Base-by-base conservation (phyloP, 2,113 vertebrate genomes). In the Macaca mulatta region DNA sequence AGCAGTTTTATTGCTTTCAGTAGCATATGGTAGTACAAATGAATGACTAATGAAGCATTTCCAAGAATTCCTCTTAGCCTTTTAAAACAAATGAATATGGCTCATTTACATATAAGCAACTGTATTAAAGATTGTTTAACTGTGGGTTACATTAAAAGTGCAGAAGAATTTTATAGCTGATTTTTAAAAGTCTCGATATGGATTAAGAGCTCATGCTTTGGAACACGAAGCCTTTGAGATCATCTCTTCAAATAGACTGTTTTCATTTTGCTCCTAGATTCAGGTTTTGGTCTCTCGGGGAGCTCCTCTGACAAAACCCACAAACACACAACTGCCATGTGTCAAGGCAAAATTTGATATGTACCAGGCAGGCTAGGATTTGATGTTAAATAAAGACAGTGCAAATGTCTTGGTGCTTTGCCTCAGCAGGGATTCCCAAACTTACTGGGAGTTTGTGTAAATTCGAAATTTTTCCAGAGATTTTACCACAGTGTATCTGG, bases 1-100 rank as follows among this genome's bases (percentile, higher is more conserved):
- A 87, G 48, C 79, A 84, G 72, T 96, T 97, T 97, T 95, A 95
- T 75, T 92, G 79, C 79, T 59, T 96, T 81, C 16, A 82, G 23
- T 48, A 89, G 77, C 64, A 78, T 69, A 89, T 57, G 92, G 91
- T 40, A 74, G 93, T 80, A 59, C 40, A 96, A 86, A 89, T 38
- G 75, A 77, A 75, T 61, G 77, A 57, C 78, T 81, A 90, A 90
- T 12, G 11, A 79, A 93, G 20, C 55, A 88, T 45, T 93, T 94
- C 43, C 87, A 94, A 78, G 95, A 88, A 78, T 90, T 97, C 75
- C 78, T 89, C 50, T 93, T 45, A 80, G 92, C 30, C 27, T 98
- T 94, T 69, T 38, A 59, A 89, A 93, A 85, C 93, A 97, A 95
- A 94, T 45, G 86, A 83, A 91, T 48, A 55, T 38, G 50, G 70